Percentiles rank a stretch among this genome's conserved stretches.
These are phyloP conservation scores for Hippocampus barbouri DNA, from an alignment of 2,113 vertebrate species.

Conservation along the genomic window DNA sequence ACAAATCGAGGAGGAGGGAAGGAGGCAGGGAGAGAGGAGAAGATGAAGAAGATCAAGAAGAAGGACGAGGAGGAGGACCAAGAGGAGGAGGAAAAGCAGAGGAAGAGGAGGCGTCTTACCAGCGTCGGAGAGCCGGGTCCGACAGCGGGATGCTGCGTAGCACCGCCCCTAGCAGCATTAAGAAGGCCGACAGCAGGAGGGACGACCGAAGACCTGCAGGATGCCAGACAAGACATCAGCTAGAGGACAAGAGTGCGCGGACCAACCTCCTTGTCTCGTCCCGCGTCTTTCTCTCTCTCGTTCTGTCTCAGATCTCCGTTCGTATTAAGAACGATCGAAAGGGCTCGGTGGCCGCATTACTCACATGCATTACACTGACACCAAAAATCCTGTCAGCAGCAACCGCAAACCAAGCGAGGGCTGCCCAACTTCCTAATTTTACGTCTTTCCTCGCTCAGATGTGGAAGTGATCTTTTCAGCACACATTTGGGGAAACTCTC, in stretches of 20 bases:
- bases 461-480: neutral
- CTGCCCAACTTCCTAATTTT: neutral
- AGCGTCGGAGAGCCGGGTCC: conserved; percentile 78
- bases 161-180: conserved; percentile 87
- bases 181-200: conserved; percentile 83
- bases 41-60: neutral
- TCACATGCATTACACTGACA: too few species aligned
- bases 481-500: neutral
- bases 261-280: too few species aligned
- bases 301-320: too few species aligned
- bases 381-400: neutral
- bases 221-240: conserved; percentile 17
- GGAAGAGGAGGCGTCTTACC: conserved; percentile 61
- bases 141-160: conserved; percentile 83
- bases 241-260: neutral
- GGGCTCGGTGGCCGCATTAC: too few species aligned
- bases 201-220: conserved; percentile 84
- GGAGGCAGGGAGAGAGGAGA: too few species aligned
- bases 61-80: too few species aligned
- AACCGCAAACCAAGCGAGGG: neutral
- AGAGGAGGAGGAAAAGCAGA: neutral
- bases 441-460: neutral
- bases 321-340: too few species aligned
- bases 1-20: neutral
- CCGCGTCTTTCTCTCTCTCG: too few species aligned